phyloP scores from a whole-genome alignment of 2,797 vertebrate species.

The Mastacembelus armatus region DNA sequence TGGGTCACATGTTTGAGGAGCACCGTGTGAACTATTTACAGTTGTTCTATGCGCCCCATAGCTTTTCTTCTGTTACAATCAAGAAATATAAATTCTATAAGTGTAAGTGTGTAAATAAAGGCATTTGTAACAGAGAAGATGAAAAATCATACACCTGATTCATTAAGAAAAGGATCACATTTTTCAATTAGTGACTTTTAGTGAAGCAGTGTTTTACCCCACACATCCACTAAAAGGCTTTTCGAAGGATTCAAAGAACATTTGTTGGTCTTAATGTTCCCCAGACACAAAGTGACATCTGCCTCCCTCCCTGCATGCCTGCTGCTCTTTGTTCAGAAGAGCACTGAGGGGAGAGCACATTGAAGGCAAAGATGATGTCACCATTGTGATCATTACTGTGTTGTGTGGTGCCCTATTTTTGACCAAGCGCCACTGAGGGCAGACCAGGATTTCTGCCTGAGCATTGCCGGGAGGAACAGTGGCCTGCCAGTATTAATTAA shows the following conservation, averaged over 20 bases:
- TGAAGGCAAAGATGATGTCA: conserved; percentile 82
- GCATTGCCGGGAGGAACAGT: conserved; percentile 77
- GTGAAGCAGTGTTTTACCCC: conserved; percentile 35
- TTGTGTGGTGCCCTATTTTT: conserved; percentile 85
- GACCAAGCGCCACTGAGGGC: conserved; percentile 82
- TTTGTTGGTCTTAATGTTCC: conserved; percentile 81
- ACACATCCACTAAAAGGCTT: conserved; percentile 53
- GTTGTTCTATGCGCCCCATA: conserved; percentile 45
- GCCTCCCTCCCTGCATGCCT: conserved; percentile 77
- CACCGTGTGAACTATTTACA: conserved; percentile 67
- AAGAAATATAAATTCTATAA: conserved; percentile 13
- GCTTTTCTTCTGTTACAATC: conserved; percentile 15
- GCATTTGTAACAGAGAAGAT: background rate
- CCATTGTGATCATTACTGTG: conserved; percentile 83
- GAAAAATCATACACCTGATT: conserved; percentile 15
- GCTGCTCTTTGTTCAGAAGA: conserved; percentile 83
- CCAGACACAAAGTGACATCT: conserved; percentile 84
- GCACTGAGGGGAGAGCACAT: conserved; percentile 76
- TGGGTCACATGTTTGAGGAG: conserved; percentile 73
- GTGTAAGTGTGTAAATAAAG: conserved; percentile 8
- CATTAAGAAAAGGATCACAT: background rate
- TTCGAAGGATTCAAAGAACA: conserved; percentile 67
- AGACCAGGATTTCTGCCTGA: conserved; percentile 79
- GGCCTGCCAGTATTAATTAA: conserved; percentile 86
- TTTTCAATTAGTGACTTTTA: conserved; percentile 47